These are phyloP conservation scores for Sarcophaga caerulescens DNA, from an alignment of 2,888 invertebrate species.

Conservation along the genomic window DNA sequence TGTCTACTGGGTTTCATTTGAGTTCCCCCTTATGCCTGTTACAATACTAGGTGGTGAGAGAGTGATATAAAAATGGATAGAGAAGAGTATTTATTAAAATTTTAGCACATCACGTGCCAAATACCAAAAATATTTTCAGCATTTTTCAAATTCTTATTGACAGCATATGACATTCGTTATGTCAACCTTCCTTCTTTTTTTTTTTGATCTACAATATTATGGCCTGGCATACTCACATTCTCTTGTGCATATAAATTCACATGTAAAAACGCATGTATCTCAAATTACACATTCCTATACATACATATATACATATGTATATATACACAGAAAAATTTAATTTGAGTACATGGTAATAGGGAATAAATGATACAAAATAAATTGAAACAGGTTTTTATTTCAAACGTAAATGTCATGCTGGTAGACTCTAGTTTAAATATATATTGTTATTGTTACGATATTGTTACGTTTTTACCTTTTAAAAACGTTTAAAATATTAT, in stretches of 20 bases:
- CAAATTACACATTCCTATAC: neutral
- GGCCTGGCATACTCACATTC: conserved; percentile 1
- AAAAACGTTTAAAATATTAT: too few relatives aligned
- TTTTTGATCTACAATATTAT: neutral
- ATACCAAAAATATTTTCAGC: conserved; percentile 63
- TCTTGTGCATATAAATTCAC: neutral
- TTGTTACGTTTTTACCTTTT: too few relatives aligned
- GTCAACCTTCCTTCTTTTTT: conserved; percentile 35
- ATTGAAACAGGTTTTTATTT: neutral
- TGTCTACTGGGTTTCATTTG: neutral
- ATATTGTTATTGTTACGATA: too few relatives aligned
- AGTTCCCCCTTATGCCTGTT: neutral
- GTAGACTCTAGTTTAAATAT: too few relatives aligned
- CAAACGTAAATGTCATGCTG: too few relatives aligned
- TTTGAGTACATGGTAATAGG: neutral
- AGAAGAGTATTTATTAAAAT: conserved; percentile 55
- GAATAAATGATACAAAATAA: conserved; percentile 3
- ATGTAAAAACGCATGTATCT: neutral
- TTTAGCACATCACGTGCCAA: conserved; percentile 67
- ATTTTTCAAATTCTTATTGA: conserved; percentile 66
- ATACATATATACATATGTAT: neutral
- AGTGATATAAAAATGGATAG: neutral
- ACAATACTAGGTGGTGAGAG: neutral
- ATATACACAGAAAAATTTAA: neutral
- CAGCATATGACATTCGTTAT: conserved; percentile 63